Percentiles rank a stretch among this genome's conserved stretches.
Conservation (phyloP, 2,888 invertebrate species). For the Chymomyza amoena region DNA sequence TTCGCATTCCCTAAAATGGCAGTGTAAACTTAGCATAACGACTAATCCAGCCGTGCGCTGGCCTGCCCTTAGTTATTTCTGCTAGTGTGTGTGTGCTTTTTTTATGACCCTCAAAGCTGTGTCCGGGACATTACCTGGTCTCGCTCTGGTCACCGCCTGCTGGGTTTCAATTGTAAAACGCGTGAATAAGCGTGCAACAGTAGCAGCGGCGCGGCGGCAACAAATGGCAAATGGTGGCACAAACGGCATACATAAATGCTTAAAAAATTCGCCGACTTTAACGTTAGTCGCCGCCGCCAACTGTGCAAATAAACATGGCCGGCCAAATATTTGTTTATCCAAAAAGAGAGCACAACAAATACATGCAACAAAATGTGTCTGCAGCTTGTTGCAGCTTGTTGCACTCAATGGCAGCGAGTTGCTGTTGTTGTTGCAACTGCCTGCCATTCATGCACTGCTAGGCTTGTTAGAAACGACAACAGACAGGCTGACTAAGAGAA, state of each 20-base stretch:
- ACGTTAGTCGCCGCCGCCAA: constrained; percentile 46
- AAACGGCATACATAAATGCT: constrained; percentile 7
- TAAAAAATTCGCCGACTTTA: constrained; percentile 1
- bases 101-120: constrained; percentile 45
- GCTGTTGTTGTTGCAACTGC: neutral
- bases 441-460: neutral
- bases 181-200: constrained; percentile 31
- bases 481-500: neutral
- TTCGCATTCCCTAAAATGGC: too few relatives aligned
- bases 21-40: neutral
- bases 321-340: constrained; percentile 54
- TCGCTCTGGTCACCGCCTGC: neutral
- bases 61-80: neutral
- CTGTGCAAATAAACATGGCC: constrained; percentile 59
- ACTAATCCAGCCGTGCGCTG: neutral
- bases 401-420: neutral
- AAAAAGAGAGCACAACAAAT: constrained; percentile 46
- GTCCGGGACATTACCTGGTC: neutral
- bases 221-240: neutral
- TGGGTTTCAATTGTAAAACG: constrained; percentile 19
- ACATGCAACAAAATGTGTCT: constrained; percentile 10
- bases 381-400: neutral
- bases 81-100: neutral
- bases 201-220: constrained; percentile 33
- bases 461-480: neutral